Evolutionary conservation across 2,797 vertebrate genomes (phyloP), one percentile per base, ranked within the genome.

Genomic region (Melanotaenia pygmaea): DNA sequence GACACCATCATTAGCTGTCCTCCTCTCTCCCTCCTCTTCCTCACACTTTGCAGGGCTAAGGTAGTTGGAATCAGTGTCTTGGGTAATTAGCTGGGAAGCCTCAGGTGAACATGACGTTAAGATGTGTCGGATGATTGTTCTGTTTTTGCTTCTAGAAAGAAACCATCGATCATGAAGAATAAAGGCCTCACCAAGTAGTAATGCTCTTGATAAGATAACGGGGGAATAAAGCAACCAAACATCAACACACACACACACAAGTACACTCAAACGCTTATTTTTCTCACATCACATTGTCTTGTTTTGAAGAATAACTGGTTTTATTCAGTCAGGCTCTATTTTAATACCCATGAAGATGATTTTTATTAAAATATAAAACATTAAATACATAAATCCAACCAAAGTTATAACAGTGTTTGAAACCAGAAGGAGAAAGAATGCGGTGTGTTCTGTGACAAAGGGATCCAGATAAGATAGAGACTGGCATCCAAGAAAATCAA

Each of bases 1-100:
- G 67, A 80, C 77, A 74, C 70, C 64, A 84, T 86, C 79, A 85
- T 85, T 72, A 63, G 59, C 50, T 51, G 51, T 37, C 24, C 14
- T 9, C 14, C 37, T 67, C 72, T 66, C 38, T 45, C 20, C 63
- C 68, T 75, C 69, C 38, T 79, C 62, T 50, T 74, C 72, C 73
- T 81, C 76, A 13, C 71, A 43, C 70, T 22, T 63, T 2, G 3
- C 28, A 10, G 70, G 79, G 68, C 65, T 69, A 47, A 4, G 61
- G 38, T 3, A 43, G 57, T 53, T 64, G 70, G 14, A 81, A 89
- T 81, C 75, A 62, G 57, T 67, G 69, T 79, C 73, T 60, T 2
- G 14, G 72, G 64, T 76, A 76, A 85, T 84, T 78, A 81, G 72
- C 70, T 22, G 61, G 32, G 67, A 86, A 51, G 81, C 83, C 79